Evolutionary conservation across 2,797 vertebrate genomes (phyloP), one percentile per base, ranked within the genome.

Genomic region (Heliangelus exortis): DNA sequence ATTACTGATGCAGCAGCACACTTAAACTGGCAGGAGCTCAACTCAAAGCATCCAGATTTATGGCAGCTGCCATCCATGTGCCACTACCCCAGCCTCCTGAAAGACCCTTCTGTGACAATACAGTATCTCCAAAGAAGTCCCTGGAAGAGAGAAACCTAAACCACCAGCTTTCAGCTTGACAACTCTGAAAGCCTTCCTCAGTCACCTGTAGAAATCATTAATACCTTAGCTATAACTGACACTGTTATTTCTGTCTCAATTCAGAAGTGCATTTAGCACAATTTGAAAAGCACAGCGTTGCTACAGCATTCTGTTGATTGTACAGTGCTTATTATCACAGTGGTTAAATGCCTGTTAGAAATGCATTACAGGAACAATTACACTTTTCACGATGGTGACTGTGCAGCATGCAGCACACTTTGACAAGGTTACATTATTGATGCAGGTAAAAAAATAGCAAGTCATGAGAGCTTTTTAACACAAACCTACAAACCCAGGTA

Each of bases 311-410:
- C 13, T 66, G 65, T 5, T 80, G 89, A 78, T 13, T 65, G 95
- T 61, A 95, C 91, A 67, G 76, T 86, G 92, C 92, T 95, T 58
- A 95, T 97, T 94, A 96, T 74, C 95, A 79, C 95, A 95, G 95
- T 92, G 88, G 91, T 83, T 84, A 86, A 96, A 91, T 31, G 92
- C 79, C 78, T 75, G 76, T 59, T 96, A 6, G 25, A 95, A 92
- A 74, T 72, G 58, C 48, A 59, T 91, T 76, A 73, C 69, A 75
- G 1, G 67, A 93, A 86, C 87, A 93, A 79, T 88, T 79, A 76
- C 62, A 84, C 67, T 93, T 61, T 22, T 31, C 85, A 39, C 10
- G 66, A 79, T 15, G 82, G 58, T 45, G 62, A 62, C 87, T 86
- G 25, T 48, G 59, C 67, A 84, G 39, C 80, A 66, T 20, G 50